Conservation (phyloP, 2,888 invertebrate species). For the Lithophane semibrunnea region DNA sequence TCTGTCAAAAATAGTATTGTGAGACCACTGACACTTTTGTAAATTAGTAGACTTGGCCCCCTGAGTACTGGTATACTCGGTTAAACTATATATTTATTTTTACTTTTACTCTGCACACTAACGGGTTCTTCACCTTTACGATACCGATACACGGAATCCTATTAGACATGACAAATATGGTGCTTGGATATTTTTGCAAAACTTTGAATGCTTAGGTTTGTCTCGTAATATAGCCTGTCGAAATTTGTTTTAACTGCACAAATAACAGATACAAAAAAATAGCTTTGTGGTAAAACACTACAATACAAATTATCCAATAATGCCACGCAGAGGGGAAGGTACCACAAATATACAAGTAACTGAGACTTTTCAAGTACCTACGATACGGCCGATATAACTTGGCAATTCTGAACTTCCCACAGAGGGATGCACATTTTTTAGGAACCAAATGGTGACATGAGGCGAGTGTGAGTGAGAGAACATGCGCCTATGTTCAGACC, state of each 20-base stretch:
- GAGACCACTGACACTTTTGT: too few species aligned
- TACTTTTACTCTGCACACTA: slow-evolving; percentile 2
- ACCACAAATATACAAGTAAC: background rate
- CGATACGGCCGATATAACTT: too few species aligned
- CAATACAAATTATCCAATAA: slow-evolving; percentile 1
- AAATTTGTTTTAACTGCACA: background rate
- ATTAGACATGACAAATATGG: background rate
- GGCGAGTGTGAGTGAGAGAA: too few species aligned
- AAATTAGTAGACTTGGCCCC: too few species aligned
- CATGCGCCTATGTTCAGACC: too few species aligned
- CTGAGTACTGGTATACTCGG: background rate
- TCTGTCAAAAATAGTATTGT: too few species aligned
- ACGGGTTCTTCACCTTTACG: background rate
- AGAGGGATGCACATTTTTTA: too few species aligned
- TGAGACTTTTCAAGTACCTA: background rate
- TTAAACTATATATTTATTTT: background rate
- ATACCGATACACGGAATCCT: background rate
- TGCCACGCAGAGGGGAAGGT: background rate
- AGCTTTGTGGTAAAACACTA: background rate
- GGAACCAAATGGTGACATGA: too few species aligned
- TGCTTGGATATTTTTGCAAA: slow-evolving; percentile 2
- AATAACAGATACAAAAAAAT: background rate
- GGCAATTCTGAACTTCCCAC: too few species aligned
- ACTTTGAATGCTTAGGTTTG: background rate
- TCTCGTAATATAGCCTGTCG: background rate